Evolutionary conservation across 2,797 vertebrate species (phyloP).

Genomic region (Rhinogobio ventralis): DNA sequence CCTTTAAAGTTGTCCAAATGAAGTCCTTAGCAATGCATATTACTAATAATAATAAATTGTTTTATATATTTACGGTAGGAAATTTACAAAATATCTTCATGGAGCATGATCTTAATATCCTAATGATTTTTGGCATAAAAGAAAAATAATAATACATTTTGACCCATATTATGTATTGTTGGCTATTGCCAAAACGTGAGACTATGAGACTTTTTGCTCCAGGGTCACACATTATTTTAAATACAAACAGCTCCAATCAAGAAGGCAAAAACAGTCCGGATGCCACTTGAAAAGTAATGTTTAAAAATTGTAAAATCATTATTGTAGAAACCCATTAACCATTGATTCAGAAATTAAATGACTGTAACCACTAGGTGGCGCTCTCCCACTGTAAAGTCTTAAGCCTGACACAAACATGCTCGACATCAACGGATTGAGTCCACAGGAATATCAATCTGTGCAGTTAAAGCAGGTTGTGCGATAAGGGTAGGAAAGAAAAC

Average conservation of each 20-base stretch:
- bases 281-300: neutral
- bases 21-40: too few species aligned
- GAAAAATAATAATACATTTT: too few species aligned
- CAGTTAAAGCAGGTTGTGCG: neutral
- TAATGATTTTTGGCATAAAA: too few species aligned
- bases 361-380: conserved; percentile 28
- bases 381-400: neutral
- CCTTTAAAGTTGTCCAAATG: too few species aligned
- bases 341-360: neutral
- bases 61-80: too few species aligned
- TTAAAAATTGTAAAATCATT: neutral
- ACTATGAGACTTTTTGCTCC: too few species aligned
- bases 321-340: neutral
- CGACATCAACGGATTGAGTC: neutral
- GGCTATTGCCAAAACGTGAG: too few species aligned
- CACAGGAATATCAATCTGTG: neutral
- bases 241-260: neutral
- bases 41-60: too few species aligned
- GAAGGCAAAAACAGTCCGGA: neutral
- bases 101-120: too few species aligned
- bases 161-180: too few species aligned
- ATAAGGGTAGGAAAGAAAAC: neutral
- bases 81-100: too few species aligned
- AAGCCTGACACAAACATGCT: neutral
- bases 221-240: neutral